phyloP scores from a whole-genome alignment of 1,140 invertebrate species.

The Ridgeia piscesae region DNA sequence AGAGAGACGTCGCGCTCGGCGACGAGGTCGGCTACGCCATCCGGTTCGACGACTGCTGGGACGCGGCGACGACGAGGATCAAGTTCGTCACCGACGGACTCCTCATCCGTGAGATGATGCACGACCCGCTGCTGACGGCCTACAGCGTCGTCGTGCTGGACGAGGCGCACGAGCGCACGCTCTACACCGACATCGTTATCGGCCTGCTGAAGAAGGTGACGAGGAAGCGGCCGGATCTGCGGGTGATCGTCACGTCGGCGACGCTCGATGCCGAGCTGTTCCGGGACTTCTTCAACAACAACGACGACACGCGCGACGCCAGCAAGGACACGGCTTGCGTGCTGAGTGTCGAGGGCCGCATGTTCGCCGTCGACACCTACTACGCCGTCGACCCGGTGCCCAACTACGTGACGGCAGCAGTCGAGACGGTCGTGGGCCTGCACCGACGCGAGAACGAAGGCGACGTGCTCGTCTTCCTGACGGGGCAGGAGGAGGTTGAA shows the following conservation, averaged over 20 bases:
- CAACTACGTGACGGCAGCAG: slow-evolving; percentile 84
- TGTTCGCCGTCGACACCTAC: slow-evolving; percentile 84
- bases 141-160: slow-evolving; percentile 92
- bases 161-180: slow-evolving; percentile 92
- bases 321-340: slow-evolving; percentile 74
- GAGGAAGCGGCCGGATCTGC: slow-evolving; percentile 78
- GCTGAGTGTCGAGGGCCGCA: slow-evolving; percentile 84
- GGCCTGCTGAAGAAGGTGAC: slow-evolving; percentile 87
- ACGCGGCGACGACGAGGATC: slow-evolving; percentile 72
- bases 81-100: slow-evolving; percentile 98
- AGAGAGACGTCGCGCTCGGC: slow-evolving; percentile 77
- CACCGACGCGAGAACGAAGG: slow-evolving; percentile 74
- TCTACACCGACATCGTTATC: slow-evolving; percentile 92
- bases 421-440: slow-evolving; percentile 87
- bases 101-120: slow-evolving; percentile 90
- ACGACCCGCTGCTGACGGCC: slow-evolving; percentile 84
- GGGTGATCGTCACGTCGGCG: slow-evolving; percentile 89
- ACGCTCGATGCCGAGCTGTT: slow-evolving; percentile 87
- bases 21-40: slow-evolving; percentile 90
- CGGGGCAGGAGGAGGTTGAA: slow-evolving; percentile 66
- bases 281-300: slow-evolving; percentile 61
- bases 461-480: slow-evolving; percentile 89
- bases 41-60: slow-evolving; percentile 82
- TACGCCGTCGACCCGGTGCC: slow-evolving; percentile 80
- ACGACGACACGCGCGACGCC: slow-evolving; percentile 55